phyloP scores from a whole-genome alignment of 1,140 invertebrate genomes.

The Panonychus citri region DNA sequence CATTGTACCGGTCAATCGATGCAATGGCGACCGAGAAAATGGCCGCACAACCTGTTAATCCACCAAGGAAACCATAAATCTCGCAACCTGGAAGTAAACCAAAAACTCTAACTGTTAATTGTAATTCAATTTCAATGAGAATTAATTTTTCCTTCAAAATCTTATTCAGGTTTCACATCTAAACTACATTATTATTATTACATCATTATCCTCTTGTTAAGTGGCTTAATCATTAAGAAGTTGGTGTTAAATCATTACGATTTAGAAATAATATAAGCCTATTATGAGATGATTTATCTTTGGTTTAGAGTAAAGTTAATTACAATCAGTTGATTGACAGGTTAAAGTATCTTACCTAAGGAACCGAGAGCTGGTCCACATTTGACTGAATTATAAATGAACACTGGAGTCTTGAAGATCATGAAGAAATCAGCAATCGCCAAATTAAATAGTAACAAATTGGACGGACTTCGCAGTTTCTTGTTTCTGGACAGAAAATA shows the following conservation, averaged over 20 bases:
- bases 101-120: too few relatives aligned
- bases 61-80: slow-evolving; percentile 47
- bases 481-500: slow-evolving; percentile 38
- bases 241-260: too few relatives aligned
- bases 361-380: slow-evolving; percentile 38
- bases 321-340: neutral
- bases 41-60: slow-evolving; percentile 50
- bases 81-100: slow-evolving; percentile 43
- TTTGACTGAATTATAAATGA: slow-evolving; percentile 62
- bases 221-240: too few relatives aligned
- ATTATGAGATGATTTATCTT: too few relatives aligned
- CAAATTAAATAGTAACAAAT: slow-evolving; percentile 65
- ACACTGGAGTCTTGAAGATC: slow-evolving; percentile 63
- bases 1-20: slow-evolving; percentile 47
- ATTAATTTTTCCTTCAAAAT: too few relatives aligned
- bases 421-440: slow-evolving; percentile 64
- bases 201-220: too few relatives aligned
- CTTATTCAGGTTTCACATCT: too few relatives aligned
- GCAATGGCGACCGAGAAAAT: slow-evolving; percentile 52
- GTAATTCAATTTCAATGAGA: too few relatives aligned
- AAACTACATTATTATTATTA: too few relatives aligned
- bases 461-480: slow-evolving; percentile 57
- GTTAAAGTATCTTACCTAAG: slow-evolving; percentile 6
- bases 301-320: too few relatives aligned
- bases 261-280: too few relatives aligned